phyloP scores from a whole-genome alignment of 2,113 vertebrate species.

The Tamias sibiricus region DNA sequence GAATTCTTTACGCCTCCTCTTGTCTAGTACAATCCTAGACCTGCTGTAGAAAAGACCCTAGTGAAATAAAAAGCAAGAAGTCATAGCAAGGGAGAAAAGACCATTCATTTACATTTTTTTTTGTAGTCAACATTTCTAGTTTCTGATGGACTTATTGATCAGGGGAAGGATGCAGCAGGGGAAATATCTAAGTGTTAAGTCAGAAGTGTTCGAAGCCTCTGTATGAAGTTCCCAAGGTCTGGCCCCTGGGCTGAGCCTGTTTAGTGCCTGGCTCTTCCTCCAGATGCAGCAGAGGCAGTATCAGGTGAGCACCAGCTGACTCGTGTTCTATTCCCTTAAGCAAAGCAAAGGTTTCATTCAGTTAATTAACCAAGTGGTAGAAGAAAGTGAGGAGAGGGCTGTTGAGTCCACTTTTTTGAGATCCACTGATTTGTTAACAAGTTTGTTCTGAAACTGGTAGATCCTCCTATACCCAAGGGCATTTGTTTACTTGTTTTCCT shows the following conservation, averaged over 20 bases:
- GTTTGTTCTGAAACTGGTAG: not conserved
- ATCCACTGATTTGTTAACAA: not conserved
- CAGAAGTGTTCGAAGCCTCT: not conserved
- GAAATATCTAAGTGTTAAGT: not conserved
- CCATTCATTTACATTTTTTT: not conserved
- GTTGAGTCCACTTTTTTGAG: not conserved
- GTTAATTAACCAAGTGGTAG: not conserved
- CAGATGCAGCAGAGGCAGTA: no score
- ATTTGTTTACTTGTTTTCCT: not conserved
- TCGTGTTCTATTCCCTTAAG: not conserved
- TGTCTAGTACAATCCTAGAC: no score
- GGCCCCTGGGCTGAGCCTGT: not conserved
- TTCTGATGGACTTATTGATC: not conserved
- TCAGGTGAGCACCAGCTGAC: not conserved
- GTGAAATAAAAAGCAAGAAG: conserved; percentile 27
- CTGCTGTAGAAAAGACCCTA: not conserved
- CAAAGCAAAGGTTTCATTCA: not conserved
- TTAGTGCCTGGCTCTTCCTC: not conserved
- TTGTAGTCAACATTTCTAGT: not conserved
- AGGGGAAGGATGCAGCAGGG: not conserved
- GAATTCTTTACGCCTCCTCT: not conserved
- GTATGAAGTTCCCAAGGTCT: no score
- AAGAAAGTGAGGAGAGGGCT: not conserved
- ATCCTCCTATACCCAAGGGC: rapidly evolving
- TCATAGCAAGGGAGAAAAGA: not conserved